phyloP scores from a whole-genome alignment of 1,140 invertebrate species.

The Dreissena polymorpha region DNA sequence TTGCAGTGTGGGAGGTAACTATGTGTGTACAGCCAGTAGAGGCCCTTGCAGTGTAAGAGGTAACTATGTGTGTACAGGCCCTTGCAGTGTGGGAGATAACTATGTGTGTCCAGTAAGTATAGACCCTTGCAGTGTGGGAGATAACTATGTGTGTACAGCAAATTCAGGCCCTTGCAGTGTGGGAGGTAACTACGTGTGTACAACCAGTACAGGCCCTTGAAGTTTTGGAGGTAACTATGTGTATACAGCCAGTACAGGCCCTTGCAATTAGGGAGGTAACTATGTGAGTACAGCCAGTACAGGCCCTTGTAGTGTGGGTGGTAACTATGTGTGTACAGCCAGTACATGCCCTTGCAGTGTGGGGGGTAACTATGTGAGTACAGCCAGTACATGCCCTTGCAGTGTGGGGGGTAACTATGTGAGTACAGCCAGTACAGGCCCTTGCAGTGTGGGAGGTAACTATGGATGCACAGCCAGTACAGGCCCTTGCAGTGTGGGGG shows the following conservation, averaged over 20 bases:
- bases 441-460: constrained; percentile 75
- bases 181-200: constrained; percentile 72
- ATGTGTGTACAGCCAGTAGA: constrained; percentile 49
- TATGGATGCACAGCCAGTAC: constrained; percentile 48
- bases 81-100: constrained; percentile 75
- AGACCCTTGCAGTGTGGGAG: constrained; percentile 73
- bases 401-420: constrained; percentile 73
- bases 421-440: constrained; percentile 46
- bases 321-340: constrained; percentile 54
- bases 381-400: constrained; percentile 58
- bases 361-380: constrained; percentile 71
- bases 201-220: constrained; percentile 58
- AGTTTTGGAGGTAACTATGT: constrained; percentile 73
- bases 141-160: constrained; percentile 53
- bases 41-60: constrained; percentile 73
- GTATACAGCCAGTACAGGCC: constrained; percentile 47
- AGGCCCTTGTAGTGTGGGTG: constrained; percentile 73
- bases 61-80: constrained; percentile 58
- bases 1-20: constrained; percentile 76
- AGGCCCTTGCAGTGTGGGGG: constrained; percentile 73
- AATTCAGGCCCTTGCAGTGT: constrained; percentile 64
- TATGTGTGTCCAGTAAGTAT: constrained; percentile 49
- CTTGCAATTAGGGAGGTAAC: constrained; percentile 75
- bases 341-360: constrained; percentile 65
- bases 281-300: constrained; percentile 49